phyloP scores from a whole-genome alignment of 2,113 vertebrate genomes.

The Brienomyrus brachyistius region DNA sequence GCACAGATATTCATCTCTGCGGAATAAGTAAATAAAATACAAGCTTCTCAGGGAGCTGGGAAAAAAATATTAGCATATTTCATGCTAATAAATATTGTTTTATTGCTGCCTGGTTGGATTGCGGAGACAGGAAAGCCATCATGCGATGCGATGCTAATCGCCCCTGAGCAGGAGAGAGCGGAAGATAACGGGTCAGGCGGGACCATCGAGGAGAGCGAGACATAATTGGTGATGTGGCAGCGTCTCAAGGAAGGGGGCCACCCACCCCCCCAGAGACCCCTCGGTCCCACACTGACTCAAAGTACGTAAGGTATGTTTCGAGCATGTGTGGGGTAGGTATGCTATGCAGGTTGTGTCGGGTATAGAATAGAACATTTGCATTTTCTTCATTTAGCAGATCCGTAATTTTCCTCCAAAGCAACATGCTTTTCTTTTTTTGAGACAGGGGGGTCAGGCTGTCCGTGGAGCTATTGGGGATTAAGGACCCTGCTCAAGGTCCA shows the following conservation, averaged over 20 bases:
- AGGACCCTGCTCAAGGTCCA: background rate
- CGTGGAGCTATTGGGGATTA: background rate
- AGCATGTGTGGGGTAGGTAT: background rate
- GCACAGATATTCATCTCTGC: background rate
- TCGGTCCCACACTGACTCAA: background rate
- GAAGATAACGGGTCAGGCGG: background rate
- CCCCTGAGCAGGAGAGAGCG: background rate
- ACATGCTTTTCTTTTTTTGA: background rate
- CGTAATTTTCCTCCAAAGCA: background rate
- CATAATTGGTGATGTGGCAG: background rate
- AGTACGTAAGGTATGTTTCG: background rate
- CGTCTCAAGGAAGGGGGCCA: background rate
- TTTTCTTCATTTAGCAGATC: background rate
- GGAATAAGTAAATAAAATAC: background rate
- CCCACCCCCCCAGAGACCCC: background rate
- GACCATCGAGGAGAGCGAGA: background rate
- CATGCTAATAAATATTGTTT: background rate
- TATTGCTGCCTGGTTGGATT: background rate
- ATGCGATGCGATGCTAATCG: background rate
- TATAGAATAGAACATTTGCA: background rate
- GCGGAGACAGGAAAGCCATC: background rate
- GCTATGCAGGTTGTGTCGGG: background rate
- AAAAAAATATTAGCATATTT: slow-evolving; percentile 5
- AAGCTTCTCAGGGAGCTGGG: background rate
- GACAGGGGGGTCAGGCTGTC: background rate